Percentiles rank a stretch among this genome's conserved stretches.
These are phyloP conservation scores for Bombus ignitus DNA, from an alignment of 1,140 invertebrate genomes.

Conservation along the genomic window DNA sequence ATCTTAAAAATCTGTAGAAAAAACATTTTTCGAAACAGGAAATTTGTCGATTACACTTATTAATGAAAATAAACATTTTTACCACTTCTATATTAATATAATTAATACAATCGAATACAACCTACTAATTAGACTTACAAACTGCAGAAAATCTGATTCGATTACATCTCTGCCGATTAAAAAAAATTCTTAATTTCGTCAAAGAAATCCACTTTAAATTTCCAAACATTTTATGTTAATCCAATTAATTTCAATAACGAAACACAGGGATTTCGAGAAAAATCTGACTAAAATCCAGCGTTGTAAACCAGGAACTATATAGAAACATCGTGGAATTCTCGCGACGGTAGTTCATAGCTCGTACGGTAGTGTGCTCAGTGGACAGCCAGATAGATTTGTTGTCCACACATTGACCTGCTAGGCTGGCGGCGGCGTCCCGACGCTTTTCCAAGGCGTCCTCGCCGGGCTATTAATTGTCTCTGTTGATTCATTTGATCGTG, in stretches of 20 bases:
- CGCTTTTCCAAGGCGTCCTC: slow-evolving; percentile 64
- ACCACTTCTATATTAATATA: too few species aligned
- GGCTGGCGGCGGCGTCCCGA: slow-evolving; percentile 63
- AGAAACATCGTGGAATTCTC: background rate
- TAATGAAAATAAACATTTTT: too few species aligned
- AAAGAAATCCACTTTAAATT: background rate
- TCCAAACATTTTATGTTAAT: background rate
- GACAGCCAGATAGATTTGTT: slow-evolving; percentile 63
- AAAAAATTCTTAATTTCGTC: background rate
- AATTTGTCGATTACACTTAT: too few species aligned
- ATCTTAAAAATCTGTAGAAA: too few species aligned
- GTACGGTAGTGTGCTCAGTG: slow-evolving; percentile 44
- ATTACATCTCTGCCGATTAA: too few species aligned
- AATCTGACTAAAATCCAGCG: background rate
- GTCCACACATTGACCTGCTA: slow-evolving; percentile 57
- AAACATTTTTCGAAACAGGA: too few species aligned
- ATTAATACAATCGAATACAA: too few species aligned
- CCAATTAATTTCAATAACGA: background rate
- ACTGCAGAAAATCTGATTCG: too few species aligned
- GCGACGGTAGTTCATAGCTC: background rate
- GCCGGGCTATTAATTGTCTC: slow-evolving; percentile 80
- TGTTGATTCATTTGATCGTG: slow-evolving; percentile 82
- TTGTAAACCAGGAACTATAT: background rate
- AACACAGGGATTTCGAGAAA: too few species aligned
- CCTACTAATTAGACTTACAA: too few species aligned